Evolutionary conservation across 2,797 vertebrate genomes (phyloP).

Genomic region (Sparidentex hasta): DNA sequence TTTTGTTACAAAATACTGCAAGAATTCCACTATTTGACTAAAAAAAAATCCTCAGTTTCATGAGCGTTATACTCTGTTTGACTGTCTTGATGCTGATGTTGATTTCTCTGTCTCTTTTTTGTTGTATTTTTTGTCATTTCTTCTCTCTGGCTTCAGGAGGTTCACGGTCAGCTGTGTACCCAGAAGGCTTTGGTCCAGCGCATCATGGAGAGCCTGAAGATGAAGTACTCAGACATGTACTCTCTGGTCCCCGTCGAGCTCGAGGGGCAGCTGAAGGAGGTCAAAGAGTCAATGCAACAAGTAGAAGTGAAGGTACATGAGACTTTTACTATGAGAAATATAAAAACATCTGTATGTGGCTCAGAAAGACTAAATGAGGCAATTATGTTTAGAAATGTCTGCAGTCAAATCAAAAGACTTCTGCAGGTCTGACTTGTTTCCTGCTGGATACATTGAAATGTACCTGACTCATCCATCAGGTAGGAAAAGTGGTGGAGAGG

Average conservation of each 20-base stretch:
- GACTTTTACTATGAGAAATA: background rate
- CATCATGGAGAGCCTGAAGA: constrained; percentile 88
- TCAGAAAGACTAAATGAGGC: rapidly evolving
- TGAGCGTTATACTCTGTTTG: background rate
- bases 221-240: constrained; percentile 89
- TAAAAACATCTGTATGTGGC: no score
- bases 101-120: background rate
- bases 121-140: background rate
- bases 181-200: constrained; percentile 87
- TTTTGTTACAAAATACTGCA: background rate
- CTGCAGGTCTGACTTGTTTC: background rate
- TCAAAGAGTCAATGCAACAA: constrained; percentile 84
- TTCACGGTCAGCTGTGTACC: constrained; percentile 84
- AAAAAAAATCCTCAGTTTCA: background rate
- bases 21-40: background rate
- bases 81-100: background rate
- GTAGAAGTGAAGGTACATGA: constrained; percentile 90
- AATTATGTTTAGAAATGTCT: background rate
- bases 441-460: background rate
- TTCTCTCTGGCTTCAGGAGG: constrained; percentile 80
- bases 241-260: constrained; percentile 88
- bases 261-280: constrained; percentile 84
- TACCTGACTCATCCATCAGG: constrained; percentile 55
- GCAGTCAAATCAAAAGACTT: no score
- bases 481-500: constrained; percentile 76